Percentiles rank a stretch among this genome's conserved stretches.
These are phyloP conservation scores for Papilio protenor DNA, from an alignment of 2,888 invertebrate species.

Conservation along the genomic window DNA sequence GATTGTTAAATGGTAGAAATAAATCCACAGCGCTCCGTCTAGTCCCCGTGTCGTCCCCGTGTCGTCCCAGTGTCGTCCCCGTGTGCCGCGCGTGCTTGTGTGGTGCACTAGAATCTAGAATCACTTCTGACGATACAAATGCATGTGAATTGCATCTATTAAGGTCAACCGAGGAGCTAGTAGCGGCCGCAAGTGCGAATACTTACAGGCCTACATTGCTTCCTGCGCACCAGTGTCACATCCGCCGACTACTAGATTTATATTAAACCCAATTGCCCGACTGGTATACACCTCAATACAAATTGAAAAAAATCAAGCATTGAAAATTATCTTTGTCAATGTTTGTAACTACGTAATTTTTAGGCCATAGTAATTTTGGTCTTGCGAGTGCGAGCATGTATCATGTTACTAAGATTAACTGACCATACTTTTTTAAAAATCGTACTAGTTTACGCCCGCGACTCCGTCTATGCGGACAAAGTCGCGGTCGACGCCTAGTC, in stretches of 20 bases:
- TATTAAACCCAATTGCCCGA: background rate
- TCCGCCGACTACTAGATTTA: background rate
- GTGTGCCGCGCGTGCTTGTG: background rate
- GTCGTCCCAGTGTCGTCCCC: background rate
- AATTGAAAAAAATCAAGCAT: background rate
- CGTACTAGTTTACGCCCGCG: too few species aligned
- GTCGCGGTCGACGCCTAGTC: too few species aligned
- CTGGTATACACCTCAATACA: background rate
- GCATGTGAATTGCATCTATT: constrained; percentile 18
- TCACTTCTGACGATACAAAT: background rate
- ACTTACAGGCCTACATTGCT: constrained; percentile 8
- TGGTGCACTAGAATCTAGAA: background rate
- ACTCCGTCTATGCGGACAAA: too few species aligned
- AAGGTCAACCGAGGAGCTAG: constrained; percentile 8
- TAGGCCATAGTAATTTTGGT: background rate
- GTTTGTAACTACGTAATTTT: background rate
- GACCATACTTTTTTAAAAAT: too few species aligned
- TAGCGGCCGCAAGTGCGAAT: constrained; percentile 3
- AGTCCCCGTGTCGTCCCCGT: background rate
- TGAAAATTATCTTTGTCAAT: background rate
- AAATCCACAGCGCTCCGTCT: background rate
- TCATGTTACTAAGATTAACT: too few species aligned
- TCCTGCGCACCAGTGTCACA: constrained; percentile 9
- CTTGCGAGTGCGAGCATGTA: too few species aligned
- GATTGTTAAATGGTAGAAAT: background rate